Base-by-base conservation (phyloP, 2,113 vertebrate species). In the Siniperca chuatsi region DNA sequence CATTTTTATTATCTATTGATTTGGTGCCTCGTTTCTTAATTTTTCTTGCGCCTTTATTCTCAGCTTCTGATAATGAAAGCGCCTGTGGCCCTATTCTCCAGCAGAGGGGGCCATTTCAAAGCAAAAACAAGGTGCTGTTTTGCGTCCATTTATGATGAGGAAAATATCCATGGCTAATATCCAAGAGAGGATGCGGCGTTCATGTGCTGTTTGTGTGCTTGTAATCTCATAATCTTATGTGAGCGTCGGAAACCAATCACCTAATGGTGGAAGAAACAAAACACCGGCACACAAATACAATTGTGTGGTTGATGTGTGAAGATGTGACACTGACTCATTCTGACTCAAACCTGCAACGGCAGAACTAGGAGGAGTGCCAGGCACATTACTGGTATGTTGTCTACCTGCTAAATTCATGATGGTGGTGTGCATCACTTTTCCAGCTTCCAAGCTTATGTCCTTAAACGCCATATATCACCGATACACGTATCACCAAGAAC, bases 71-170 rank as follows among this genome's bases (percentile, higher is more conserved):
- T 12, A 1, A 8, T 18, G 7, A 21, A 29, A 57, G n/a, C 25
- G 1, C 1, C 13, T 20, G 21, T 0, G 25, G 2, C 16, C 20
- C 6, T n/a, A 2, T 37, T 8, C 2, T 70, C 88, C 92, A 92
- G 83, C 61, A 90, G 88, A 57, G 76, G 91, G 82, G 0, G 80
- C 33, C 18, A 18, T 77, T 65, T 60, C 33, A 58, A 13, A 18
- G 13, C 23, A 66, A 65, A 73, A 76, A 62, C 23, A 37, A 67
- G 46, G 10, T 21, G 46, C 6, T 37, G 76, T 40, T 54, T 21
- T 52, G 65, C 20, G 82, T 86, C 75, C 15, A 58, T 20, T 78
- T 1, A 35, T 89, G 69, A 91, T 84, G 84, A 91, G 40, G 78
- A 85, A 82, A 75, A 61, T 40, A 69, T 65, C 9, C 29, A 40